These are phyloP conservation scores for Gadus chalcogrammus DNA, from an alignment of 2,113 vertebrate species.

Conservation along the genomic window DNA sequence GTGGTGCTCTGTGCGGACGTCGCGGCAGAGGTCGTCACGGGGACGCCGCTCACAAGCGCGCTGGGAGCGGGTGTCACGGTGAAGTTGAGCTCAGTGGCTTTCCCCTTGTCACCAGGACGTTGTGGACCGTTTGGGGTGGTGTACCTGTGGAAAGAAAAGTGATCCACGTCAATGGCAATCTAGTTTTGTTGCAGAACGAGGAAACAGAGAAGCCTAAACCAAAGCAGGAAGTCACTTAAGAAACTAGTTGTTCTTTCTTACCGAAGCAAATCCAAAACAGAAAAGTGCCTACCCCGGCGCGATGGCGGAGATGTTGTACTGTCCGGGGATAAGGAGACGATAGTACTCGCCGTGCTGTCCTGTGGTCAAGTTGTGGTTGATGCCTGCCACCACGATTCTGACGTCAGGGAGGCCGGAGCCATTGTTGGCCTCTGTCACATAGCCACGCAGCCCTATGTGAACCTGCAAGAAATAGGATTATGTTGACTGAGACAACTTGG, in stretches of 20 bases:
- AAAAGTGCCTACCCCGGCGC: conserved; percentile 75
- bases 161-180: neutral
- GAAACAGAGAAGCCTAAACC: conserved; percentile 4
- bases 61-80: conserved; percentile 66
- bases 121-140: conserved; percentile 66
- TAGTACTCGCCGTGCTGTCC: conserved; percentile 86
- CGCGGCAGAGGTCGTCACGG: neutral
- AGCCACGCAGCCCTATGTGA: conserved; percentile 89
- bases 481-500: neutral
- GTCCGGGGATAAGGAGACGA: conserved; percentile 87
- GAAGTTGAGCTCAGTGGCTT: conserved; percentile 81
- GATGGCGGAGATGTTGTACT: conserved; percentile 85
- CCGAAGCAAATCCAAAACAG: neutral
- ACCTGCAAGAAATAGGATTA: conserved; percentile 67
- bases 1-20: neutral
- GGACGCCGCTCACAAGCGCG: conserved; percentile 9
- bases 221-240: neutral
- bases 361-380: conserved; percentile 86
- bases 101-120: conserved; percentile 79
- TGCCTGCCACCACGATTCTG: conserved; percentile 79
- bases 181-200: neutral
- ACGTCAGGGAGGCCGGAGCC: conserved; percentile 75
- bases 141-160: conserved; percentile 71
- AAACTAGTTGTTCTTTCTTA: neutral
- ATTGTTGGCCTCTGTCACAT: conserved; percentile 77